Base-by-base conservation (phyloP, 2,888 invertebrate species). In the Hermaeophaga mercurialis region DNA sequence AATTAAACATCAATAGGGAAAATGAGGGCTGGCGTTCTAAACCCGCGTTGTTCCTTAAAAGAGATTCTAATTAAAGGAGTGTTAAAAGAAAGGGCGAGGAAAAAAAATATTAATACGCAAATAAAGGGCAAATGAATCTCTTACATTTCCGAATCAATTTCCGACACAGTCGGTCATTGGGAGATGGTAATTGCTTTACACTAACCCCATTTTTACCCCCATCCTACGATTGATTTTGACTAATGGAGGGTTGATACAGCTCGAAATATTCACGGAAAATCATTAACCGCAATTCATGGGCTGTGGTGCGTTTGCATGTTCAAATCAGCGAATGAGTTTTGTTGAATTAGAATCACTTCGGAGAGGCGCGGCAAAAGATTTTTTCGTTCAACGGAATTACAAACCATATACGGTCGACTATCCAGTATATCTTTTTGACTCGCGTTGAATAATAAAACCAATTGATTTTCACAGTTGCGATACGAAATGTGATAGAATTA, bases 121-220 rank as follows among this genome's bases (percentile, higher is more conserved):
- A 74, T 73, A 68, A 70, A 69, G 66, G 72, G 72, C 70, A 71
- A 73, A 73, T 72, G 71, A 71, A 70, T 69, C 67, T 68, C 70
- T 70, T 71, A 70, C 70, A 70, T 70, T 73, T 72, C 73, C 73
- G 72, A 72, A 66, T 67, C 71, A 73, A 73, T 73, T 73, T 74
- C 73, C 73, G 73, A 70, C 70, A 70, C 69, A 71, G 71, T 72
- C 69, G 70, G 69, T 70, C 71, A 68, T 68, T 47, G 62, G 62
- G 57, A 62, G 44, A 53, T 56, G 57, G 58, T 65, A 67, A 67
- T 68, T 59, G 64, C 65, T 68, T 64, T 61, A 46, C 62, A 58
- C 61, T 62, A 63, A 62, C 65, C 62, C 59, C 59, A 63, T 67
- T 64, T 64, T 61, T 61, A 67, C 62, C 50, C 64, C 63, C 64